Base-by-base conservation (phyloP, 2,888 invertebrate genomes). In the Clusia tigrina region DNA sequence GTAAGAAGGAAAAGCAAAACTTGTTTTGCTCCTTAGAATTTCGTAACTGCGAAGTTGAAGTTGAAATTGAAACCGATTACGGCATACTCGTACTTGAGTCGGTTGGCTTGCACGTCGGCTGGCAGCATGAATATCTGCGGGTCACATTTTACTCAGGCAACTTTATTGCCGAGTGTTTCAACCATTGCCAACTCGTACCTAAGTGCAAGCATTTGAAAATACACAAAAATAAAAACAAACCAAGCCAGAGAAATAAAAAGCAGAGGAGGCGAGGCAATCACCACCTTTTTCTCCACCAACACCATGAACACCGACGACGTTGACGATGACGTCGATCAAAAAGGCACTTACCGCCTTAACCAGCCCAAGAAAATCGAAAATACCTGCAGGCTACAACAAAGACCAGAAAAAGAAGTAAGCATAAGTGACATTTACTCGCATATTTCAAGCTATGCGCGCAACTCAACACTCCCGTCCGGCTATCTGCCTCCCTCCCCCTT, bases 11-110 rank as follows among this genome's bases (percentile, higher is more conserved):
- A 24, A 46, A 46, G 18, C 3, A 46, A 22, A 58, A 69, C 63
- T 67, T 67, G 67, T 48, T 48, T 48, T 20, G 48, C 15, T 48
- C 10, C 20, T 48, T 9, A 48, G 64, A 69, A 74, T 77, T 74
- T 77, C 76, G 77, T 74, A 74, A 77, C 74, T 76, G 74, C 69
- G 48, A n/a, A 76, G 72, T n/a, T n/a, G 69, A 74, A 74, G 74
- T 74, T 78, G 78, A 76, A 76, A 76, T 76, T 78, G 78, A 76
- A 78, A 78, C 78, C 76, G 78, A 78, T 76, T 76, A 76, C 78
- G 68, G 78, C 76, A 77, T 71, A 78, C 76, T 77, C 74, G 74
- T 73, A 76, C 48, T 57, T 6, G 9, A 15, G 42, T 6, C n/a
- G 59, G 23, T 51, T 56, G 55, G 60, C 54, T 60, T 52, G 58